Conservation (phyloP, 2,797 vertebrate genomes). For the Thunnus albacares region DNA sequence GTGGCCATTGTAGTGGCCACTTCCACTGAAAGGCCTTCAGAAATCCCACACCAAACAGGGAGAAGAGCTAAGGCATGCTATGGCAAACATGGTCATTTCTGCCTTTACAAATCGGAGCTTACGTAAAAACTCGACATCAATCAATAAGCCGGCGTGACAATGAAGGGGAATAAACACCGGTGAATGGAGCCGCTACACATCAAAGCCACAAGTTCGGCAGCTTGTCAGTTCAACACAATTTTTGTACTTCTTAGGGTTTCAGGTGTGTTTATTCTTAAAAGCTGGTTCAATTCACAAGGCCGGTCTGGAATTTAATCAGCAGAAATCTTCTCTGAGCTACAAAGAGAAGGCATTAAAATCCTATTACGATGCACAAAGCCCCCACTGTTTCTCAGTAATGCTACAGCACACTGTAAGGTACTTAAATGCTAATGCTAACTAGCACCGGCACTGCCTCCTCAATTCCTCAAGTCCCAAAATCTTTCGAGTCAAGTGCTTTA, state of each 20-base stretch:
- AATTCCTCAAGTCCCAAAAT: conserved; percentile 31
- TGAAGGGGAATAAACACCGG: conserved; percentile 15
- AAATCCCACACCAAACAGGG: conserved; percentile 64
- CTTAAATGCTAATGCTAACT: conserved; percentile 59
- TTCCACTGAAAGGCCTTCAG: conserved; percentile 60
- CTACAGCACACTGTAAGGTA: conserved; percentile 61
- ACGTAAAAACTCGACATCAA: conserved; percentile 51
- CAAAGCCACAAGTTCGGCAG: conserved; percentile 40
- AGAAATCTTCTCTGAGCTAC: conserved; percentile 78
- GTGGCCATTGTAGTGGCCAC: conserved; percentile 66
- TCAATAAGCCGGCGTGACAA: conserved; percentile 54
- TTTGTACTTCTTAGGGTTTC: conserved; percentile 42
- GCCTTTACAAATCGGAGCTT: conserved; percentile 46
- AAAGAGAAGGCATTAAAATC: conserved; percentile 84
- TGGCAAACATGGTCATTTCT: conserved; percentile 49
- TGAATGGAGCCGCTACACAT: conserved; percentile 38
- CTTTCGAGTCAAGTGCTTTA: conserved; percentile 31
- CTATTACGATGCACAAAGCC: conserved; percentile 84
- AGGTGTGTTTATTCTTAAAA: conserved; percentile 66
- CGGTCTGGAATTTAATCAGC: conserved; percentile 80
- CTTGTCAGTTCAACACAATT: not conserved
- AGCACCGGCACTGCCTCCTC: conserved; percentile 12
- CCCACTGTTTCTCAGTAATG: conserved; percentile 74
- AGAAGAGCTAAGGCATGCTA: conserved; percentile 36
- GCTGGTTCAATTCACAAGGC: conserved; percentile 72